phyloP scores from a whole-genome alignment of 2,888 invertebrate genomes.

The Tridacna crocea region DNA sequence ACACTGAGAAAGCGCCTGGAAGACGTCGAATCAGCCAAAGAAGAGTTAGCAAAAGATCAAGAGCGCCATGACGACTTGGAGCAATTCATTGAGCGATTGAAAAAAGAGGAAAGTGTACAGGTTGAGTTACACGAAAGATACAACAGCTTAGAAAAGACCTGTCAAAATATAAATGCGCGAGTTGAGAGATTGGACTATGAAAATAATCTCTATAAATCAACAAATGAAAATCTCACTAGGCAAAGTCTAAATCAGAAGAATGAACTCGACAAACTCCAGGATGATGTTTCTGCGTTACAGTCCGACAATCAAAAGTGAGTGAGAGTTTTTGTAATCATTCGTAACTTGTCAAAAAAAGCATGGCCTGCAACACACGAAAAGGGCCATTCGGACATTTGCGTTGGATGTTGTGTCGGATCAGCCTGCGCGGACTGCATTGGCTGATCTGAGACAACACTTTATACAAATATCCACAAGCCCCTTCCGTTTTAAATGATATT shows the following conservation, averaged over 20 bases:
- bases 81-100: constrained; percentile 7
- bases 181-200: constrained; percentile 46
- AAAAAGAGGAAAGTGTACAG: constrained; percentile 14
- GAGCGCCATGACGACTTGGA: constrained; percentile 7
- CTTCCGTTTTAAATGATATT: too few relatives aligned
- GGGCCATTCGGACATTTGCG: too few relatives aligned
- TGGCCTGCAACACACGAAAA: too few relatives aligned
- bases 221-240: constrained; percentile 39
- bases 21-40: constrained; percentile 15
- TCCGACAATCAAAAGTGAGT: constrained; percentile 49
- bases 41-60: constrained; percentile 7
- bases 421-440: too few relatives aligned
- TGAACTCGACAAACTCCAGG: constrained; percentile 44
- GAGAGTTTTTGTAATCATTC: neutral
- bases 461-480: too few relatives aligned
- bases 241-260: constrained; percentile 48
- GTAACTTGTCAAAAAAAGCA: too few relatives aligned
- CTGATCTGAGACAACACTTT: too few relatives aligned
- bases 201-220: constrained; percentile 32
- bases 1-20: constrained; percentile 19
- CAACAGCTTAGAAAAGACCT: constrained; percentile 12
- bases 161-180: constrained; percentile 27
- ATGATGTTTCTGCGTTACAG: constrained; percentile 44
- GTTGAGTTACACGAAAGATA: constrained; percentile 11
- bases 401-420: too few relatives aligned